These are phyloP conservation scores for Julus scanicus DNA, from an alignment of 2,888 invertebrate species.

Conservation along the genomic window DNA sequence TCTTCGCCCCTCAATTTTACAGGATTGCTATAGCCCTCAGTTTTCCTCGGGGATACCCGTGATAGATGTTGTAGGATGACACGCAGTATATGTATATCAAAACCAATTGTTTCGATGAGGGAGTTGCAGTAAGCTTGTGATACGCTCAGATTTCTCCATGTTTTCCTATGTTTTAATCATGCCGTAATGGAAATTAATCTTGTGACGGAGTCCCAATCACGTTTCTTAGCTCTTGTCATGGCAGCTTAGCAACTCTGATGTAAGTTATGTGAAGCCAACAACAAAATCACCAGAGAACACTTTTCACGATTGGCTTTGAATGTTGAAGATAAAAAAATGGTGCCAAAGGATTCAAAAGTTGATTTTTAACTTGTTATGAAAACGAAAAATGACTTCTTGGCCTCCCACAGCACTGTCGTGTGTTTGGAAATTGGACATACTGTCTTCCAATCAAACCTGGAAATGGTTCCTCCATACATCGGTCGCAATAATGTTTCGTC, in stretches of 20 bases:
- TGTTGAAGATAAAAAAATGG: neutral
- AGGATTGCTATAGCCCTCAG: neutral
- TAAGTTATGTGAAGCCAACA: constrained; percentile 2
- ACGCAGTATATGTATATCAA: neutral
- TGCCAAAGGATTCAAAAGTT: neutral
- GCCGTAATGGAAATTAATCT: constrained; percentile 15
- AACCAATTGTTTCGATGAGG: constrained; percentile 1
- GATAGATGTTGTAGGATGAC: constrained; percentile 22
- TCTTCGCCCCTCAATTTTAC: neutral
- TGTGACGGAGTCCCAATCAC: constrained; percentile 6
- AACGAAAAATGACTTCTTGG: no score
- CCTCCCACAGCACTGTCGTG: no score
- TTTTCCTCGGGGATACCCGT: neutral
- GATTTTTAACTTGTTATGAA: no score
- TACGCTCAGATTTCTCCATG: neutral
- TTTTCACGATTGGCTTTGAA: neutral
- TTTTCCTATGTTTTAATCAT: constrained; percentile 3
- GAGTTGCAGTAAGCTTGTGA: constrained; percentile 5
- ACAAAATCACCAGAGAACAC: neutral
- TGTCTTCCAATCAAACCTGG: no score
- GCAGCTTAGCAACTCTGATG: constrained; percentile 25
- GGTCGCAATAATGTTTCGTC: no score
- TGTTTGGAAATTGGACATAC: no score
- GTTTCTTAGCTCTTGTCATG: neutral
- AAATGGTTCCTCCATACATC: no score